Conservation (phyloP, 2,797 vertebrate species). For the Tokudaia muenninki region DNA sequence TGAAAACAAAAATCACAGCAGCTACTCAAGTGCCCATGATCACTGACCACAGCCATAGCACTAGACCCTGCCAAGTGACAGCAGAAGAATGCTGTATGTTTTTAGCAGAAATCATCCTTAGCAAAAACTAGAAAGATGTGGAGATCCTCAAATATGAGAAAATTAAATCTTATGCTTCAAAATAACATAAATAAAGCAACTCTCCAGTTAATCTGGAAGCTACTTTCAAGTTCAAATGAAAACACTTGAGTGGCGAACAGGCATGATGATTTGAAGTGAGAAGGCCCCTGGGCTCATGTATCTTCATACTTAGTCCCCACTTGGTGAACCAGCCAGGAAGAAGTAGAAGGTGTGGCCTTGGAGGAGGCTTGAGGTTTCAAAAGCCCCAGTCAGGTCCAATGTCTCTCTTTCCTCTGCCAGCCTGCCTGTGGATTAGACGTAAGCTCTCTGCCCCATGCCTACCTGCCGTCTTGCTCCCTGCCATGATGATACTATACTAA, state of each 20-base stretch:
- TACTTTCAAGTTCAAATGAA: slow-evolving; percentile 56
- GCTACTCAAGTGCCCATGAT: neutral
- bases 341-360: neutral
- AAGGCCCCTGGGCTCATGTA: neutral
- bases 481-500: neutral
- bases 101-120: slow-evolving; percentile 22
- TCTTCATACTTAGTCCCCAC: neutral
- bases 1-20: neutral
- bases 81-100: slow-evolving; percentile 49
- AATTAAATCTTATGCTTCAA: slow-evolving; percentile 2
- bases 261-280: neutral
- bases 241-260: neutral
- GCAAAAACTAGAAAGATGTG: neutral
- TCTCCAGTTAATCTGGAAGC: slow-evolving; percentile 36
- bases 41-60: neutral
- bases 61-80: neutral
- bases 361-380: neutral
- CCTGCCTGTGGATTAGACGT: neutral
- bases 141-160: slow-evolving; percentile 46
- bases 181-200: neutral
- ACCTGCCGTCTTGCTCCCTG: neutral
- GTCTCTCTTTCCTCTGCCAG: neutral
- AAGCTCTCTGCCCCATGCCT: neutral
- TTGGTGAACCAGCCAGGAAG: neutral
- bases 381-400: neutral